These are phyloP conservation scores for Rugalucina vietnamica DNA, from an alignment of 2,888 invertebrate genomes.

Conservation along the genomic window DNA sequence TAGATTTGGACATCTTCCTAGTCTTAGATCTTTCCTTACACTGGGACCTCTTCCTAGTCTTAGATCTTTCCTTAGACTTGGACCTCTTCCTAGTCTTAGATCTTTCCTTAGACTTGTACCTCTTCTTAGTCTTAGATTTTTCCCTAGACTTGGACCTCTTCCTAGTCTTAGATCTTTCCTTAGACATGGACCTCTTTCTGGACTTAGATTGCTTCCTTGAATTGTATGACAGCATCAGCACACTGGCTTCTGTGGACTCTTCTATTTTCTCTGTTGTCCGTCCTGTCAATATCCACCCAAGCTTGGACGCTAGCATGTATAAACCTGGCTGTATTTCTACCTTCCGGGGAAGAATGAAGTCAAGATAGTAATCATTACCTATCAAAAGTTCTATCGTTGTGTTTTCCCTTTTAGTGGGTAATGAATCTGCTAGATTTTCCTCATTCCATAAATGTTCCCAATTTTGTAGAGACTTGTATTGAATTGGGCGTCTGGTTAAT, in stretches of 20 bases:
- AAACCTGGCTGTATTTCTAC: conserved; percentile 15
- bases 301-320: conserved; percentile 9
- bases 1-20: no score
- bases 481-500: not conserved
- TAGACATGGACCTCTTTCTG: no score
- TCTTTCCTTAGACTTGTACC: no score
- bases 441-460: conserved; percentile 12
- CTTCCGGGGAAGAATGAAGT: conserved; percentile 3
- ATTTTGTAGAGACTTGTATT: not conserved
- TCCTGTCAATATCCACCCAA: conserved; percentile 12
- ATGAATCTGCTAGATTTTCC: conserved; percentile 4
- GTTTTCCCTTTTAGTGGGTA: not conserved
- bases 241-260: not conserved
- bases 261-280: not conserved
- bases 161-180: no score
- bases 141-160: no score
- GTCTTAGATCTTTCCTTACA: no score
- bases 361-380: conserved; percentile 25
- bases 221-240: not conserved
- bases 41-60: no score
- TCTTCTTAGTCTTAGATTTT: no score
- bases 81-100: no score
- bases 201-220: no score
- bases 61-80: no score
- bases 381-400: conserved; percentile 17